phyloP scores from a whole-genome alignment of 2,113 vertebrate genomes.

The rat (Rattus norvegicus) region DNA sequence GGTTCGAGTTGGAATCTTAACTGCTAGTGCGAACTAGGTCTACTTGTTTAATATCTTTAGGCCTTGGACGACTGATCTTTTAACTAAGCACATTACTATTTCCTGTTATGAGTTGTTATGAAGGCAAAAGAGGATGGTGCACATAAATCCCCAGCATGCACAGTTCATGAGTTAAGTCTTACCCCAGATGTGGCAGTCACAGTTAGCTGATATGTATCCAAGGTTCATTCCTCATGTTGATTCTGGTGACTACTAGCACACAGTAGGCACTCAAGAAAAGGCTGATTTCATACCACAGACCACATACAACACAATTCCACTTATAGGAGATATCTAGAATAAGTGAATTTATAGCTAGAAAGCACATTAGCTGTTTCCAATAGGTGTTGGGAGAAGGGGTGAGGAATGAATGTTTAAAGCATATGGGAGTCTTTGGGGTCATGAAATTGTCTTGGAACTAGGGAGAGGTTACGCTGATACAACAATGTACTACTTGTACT shows the following conservation, averaged over 20 bases:
- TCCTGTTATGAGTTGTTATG: background rate
- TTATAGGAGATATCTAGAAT: constrained; percentile 38
- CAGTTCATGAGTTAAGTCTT: background rate
- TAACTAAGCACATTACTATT: constrained; percentile 38
- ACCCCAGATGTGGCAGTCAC: background rate
- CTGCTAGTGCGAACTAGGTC: background rate
- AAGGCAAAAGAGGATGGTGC: background rate
- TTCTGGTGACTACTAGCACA: background rate
- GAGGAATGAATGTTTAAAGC: constrained; percentile 1
- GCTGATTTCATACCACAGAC: background rate
- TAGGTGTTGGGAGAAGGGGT: background rate
- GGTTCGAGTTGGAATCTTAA: constrained; percentile 40
- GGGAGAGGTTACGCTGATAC: background rate
- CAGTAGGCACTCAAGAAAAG: background rate
- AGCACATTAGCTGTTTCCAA: constrained; percentile 19
- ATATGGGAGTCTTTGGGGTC: background rate
- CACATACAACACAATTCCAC: background rate
- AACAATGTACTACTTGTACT: background rate
- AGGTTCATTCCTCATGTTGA: background rate
- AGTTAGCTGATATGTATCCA: background rate
- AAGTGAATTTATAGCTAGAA: constrained; percentile 46
- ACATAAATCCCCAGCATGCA: background rate
- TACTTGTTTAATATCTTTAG: constrained; percentile 41
- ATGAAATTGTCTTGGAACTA: constrained; percentile 42
- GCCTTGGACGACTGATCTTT: constrained; percentile 7